Evolutionary conservation across 2,888 invertebrate genomes (phyloP).

Genomic region (Ennomos quercinarius): DNA sequence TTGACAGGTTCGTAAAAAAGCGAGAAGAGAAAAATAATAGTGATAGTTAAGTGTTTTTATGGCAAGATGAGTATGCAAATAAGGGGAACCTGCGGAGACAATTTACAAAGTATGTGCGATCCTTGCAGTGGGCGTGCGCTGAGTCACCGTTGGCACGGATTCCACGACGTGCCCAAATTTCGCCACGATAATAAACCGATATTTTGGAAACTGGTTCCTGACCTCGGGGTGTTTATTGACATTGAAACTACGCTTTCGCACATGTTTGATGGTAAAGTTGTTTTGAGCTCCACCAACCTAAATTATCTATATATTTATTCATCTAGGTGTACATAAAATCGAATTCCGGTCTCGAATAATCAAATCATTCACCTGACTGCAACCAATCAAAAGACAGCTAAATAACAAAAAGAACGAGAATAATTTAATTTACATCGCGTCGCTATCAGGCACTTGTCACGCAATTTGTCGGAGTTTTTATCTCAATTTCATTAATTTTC

Average conservation of each 20-base stretch:
- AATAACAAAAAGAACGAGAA: constrained; percentile 12
- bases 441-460: constrained; percentile 22
- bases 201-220: constrained; percentile 55
- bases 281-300: constrained; percentile 21
- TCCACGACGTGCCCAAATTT: constrained; percentile 62
- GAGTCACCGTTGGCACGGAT: constrained; percentile 67
- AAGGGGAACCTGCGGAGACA: constrained; percentile 45
- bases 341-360: constrained; percentile 12
- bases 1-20: constrained; percentile 42
- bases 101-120: constrained; percentile 32
- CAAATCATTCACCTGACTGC: constrained; percentile 8
- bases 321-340: constrained; percentile 11
- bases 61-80: constrained; percentile 58
- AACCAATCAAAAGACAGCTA: constrained; percentile 1
- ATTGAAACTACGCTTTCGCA: constrained; percentile 28
- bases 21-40: constrained; percentile 39
- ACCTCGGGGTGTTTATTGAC: constrained; percentile 38
- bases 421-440: constrained; percentile 29
- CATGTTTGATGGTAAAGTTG: constrained; percentile 11
- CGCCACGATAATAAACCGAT: constrained; percentile 55
- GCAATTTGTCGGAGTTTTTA: constrained; percentile 30
- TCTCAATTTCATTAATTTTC: constrained; percentile 28
- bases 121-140: constrained; percentile 61
- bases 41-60: constrained; percentile 48
- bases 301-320: constrained; percentile 10